These are phyloP conservation scores for Vandiemenella viatica DNA, from an alignment of 2,888 invertebrate genomes.

Conservation along the genomic window DNA sequence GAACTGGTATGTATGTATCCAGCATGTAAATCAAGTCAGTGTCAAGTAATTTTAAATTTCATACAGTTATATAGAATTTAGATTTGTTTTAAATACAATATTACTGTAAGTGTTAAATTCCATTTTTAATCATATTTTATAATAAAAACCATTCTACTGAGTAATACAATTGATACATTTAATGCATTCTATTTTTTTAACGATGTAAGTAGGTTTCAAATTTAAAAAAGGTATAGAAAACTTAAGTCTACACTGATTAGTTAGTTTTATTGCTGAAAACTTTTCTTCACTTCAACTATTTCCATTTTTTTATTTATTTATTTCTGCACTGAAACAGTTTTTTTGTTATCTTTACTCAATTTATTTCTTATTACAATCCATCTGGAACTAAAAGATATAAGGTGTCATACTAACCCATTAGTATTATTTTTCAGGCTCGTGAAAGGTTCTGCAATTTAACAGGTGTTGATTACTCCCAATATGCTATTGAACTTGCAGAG, in stretches of 20 bases:
- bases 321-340: not conserved
- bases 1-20: conserved; percentile 45
- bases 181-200: too few species aligned
- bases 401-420: too few species aligned
- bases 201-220: not conserved
- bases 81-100: too few species aligned
- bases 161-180: not conserved
- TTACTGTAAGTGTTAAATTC: too few species aligned
- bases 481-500: conserved; percentile 63
- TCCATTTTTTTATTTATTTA: not conserved
- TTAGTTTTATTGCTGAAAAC: not conserved
- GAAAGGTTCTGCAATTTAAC: conserved; percentile 61
- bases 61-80: too few species aligned
- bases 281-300: not conserved
- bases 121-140: not conserved
- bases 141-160: not conserved
- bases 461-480: conserved; percentile 77
- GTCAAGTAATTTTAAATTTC: too few species aligned
- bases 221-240: not conserved
- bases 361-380: not conserved
- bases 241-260: not conserved
- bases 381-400: too few species aligned
- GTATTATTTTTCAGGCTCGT: conserved; percentile 35
- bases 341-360: not conserved
- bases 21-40: too few species aligned